Conservation (phyloP, 2,797 vertebrate genomes). For the Paedocypris micromegethes region DNA sequence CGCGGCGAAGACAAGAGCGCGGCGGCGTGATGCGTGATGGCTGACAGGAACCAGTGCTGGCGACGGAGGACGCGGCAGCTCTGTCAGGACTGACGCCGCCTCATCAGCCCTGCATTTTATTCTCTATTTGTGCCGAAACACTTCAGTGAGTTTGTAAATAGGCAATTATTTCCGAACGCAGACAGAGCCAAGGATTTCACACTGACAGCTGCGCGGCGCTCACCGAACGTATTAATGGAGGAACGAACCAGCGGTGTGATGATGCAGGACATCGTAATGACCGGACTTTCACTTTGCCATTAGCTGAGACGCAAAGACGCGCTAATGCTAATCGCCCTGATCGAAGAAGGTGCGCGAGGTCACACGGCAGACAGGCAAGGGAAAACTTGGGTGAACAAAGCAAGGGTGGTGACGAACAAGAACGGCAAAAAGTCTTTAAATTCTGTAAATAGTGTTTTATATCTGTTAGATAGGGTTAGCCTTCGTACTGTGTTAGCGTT, state of each 20-base stretch:
- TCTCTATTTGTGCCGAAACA: conserved; percentile 51
- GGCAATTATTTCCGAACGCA: conserved; percentile 51
- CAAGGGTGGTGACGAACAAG: too few relatives aligned
- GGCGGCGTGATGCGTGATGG: conserved; percentile 19
- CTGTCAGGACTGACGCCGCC: conserved; percentile 43
- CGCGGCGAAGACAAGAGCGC: conserved; percentile 19
- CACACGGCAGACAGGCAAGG: conserved; percentile 4
- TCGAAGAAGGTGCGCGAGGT: background rate
- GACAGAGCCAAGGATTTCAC: conserved; percentile 44
- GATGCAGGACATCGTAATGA: conserved; percentile 24
- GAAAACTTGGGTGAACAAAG: background rate
- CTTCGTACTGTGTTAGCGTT: too few relatives aligned
- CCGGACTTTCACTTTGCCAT: conserved; percentile 5
- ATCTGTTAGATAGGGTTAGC: too few relatives aligned
- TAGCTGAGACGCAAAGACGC: conserved; percentile 12
- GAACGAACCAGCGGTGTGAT: conserved; percentile 25
- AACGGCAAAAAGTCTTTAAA: too few relatives aligned
- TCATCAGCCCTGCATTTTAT: conserved; percentile 48
- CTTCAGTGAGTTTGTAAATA: conserved; percentile 51
- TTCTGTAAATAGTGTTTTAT: too few relatives aligned
- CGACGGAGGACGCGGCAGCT: conserved; percentile 18
- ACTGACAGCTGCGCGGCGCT: conserved; percentile 49
- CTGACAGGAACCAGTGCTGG: conserved; percentile 26
- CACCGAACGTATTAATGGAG: conserved; percentile 33
- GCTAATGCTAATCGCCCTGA: conserved; percentile 16